These are phyloP conservation scores for Phrynosoma platyrhinos DNA, from an alignment of 2,113 vertebrate species.

Conservation along the genomic window DNA sequence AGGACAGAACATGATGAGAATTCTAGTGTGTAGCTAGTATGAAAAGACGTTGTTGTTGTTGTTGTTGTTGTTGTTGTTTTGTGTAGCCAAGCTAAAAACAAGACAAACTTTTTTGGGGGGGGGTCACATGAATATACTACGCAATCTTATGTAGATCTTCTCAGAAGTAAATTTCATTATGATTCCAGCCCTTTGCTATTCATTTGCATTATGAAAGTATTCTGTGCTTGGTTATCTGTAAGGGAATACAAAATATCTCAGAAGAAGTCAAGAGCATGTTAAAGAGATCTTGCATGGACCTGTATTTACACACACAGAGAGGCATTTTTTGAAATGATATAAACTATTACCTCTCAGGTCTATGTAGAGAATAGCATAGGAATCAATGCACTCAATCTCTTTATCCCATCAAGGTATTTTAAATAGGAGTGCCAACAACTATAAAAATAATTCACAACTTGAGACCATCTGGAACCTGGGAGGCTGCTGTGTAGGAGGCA, in stretches of 20 bases:
- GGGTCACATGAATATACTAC: neutral
- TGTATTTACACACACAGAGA: conserved; percentile 21
- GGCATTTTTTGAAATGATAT: conserved; percentile 35
- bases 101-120: neutral
- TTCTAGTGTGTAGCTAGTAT: neutral
- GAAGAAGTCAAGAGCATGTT: neutral
- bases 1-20: neutral
- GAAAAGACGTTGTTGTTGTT: too few relatives aligned
- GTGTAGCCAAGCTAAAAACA: neutral
- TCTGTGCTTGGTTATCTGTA: neutral
- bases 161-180: neutral
- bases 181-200: neutral
- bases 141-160: neutral
- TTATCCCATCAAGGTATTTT: conserved; percentile 32
- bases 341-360: neutral
- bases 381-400: conserved; percentile 23
- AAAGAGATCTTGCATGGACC: neutral
- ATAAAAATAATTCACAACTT: conserved; percentile 37
- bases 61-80: too few relatives aligned
- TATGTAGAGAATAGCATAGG: neutral
- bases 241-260: neutral
- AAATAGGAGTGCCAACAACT: conserved; percentile 40
- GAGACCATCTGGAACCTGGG: conserved; percentile 35
- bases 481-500: conserved; percentile 24
- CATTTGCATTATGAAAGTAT: neutral